These are phyloP conservation scores for Tetheella fluctuosa DNA, from an alignment of 2,888 invertebrate species.

Conservation along the genomic window DNA sequence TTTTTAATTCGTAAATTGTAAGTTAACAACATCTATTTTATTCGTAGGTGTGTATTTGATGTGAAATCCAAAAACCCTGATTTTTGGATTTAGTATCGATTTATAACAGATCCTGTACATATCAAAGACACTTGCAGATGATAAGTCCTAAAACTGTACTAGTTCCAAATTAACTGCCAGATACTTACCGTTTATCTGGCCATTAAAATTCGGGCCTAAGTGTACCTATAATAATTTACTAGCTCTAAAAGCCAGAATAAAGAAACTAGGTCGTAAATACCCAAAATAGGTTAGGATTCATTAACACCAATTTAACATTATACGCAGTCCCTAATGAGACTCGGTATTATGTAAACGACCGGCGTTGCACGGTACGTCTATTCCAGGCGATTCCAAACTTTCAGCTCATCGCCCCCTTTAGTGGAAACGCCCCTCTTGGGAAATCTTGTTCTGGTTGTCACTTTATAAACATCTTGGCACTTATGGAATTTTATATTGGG, in stretches of 20 bases:
- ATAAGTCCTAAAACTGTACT: no score
- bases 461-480: slow-evolving; percentile 1
- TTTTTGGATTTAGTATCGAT: no score
- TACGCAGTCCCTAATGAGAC: slow-evolving; percentile 9
- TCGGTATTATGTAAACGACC: slow-evolving; percentile 8
- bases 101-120: no score
- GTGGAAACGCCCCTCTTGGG: slow-evolving; percentile 3
- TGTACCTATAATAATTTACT: background rate
- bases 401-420: slow-evolving; percentile 2
- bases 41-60: no score
- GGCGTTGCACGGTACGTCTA: slow-evolving; percentile 7
- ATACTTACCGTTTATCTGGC: no score
- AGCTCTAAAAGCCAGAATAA: background rate
- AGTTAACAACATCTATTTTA: background rate
- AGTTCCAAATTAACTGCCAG: no score
- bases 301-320: slow-evolving; percentile 9
- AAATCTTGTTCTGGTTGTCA: slow-evolving; percentile 3
- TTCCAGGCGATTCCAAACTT: slow-evolving; percentile 5
- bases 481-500: background rate
- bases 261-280: background rate
- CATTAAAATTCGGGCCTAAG: no score
- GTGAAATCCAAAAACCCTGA: no score
- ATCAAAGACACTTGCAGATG: no score
- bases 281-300: slow-evolving; percentile 6
- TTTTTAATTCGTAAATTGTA: background rate